phyloP scores from a whole-genome alignment of 2,113 vertebrate species.

The Oreochromis niloticus region DNA sequence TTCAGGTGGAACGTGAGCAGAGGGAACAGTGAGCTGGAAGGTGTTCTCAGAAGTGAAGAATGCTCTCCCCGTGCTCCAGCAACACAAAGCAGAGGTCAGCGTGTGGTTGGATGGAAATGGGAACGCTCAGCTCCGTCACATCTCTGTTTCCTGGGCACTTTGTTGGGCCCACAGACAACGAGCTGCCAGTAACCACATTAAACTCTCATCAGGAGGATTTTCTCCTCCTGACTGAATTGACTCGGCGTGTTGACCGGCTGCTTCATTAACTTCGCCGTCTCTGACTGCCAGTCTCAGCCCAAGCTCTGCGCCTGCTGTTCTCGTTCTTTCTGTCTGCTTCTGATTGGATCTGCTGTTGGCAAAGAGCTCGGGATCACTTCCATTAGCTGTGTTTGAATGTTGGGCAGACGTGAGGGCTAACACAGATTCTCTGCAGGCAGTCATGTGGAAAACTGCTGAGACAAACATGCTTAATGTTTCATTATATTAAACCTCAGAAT shows the following conservation, averaged over 20 bases:
- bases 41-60: not conserved
- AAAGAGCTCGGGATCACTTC: not conserved
- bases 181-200: constrained; percentile 20
- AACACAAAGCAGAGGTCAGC: not conserved
- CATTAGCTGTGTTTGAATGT: not conserved
- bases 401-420: not conserved
- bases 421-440: not conserved
- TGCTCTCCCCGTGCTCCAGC: not conserved
- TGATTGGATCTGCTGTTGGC: not conserved
- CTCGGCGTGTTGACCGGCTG: not conserved
- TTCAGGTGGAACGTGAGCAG: not conserved
- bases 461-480: not conserved
- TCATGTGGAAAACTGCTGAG: not conserved
- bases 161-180: not conserved
- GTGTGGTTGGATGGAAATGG: not conserved
- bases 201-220: not conserved
- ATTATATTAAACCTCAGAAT: not conserved
- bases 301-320: not conserved
- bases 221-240: constrained; percentile 17
- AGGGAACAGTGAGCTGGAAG: not conserved
- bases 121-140: not conserved
- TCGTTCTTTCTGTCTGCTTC: not conserved
- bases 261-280: not conserved
- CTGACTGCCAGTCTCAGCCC: not conserved
- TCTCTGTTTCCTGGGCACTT: not conserved